Evolutionary conservation across 2,888 invertebrate species (phyloP), one percentile per base, ranked within the genome.

Genomic region (Flexamia atlantica): DNA sequence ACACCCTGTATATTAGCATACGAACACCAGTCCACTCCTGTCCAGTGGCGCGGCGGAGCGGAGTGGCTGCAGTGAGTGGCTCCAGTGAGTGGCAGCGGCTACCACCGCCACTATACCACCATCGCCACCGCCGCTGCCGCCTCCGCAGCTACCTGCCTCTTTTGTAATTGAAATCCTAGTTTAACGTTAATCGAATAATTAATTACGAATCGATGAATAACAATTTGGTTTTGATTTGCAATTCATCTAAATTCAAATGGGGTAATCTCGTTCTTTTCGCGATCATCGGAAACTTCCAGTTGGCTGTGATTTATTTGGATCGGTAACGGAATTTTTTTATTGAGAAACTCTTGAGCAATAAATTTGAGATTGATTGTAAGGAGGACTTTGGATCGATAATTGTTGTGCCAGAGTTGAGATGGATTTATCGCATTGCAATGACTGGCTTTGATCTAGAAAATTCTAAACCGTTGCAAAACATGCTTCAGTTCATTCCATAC

Each of bases 81-180:
- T 4, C 7, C 10, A 9, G 14, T 4, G 7, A 46, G 46, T 12
- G 46, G 46, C n/a, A 46, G 46, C 36, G 32, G 14, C 64, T 64
- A 53, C 53, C 25, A 25, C 70, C 72, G 23, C 50, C 25, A 50
- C 7, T 50, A 4, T 20, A 25, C 70, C 72, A 53, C 50, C 25
- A 50, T 2, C 76, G 7, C 50, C 72, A 42, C 40, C 42, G 7
- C 76, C 50, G 50, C 76, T 30, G 25, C 68, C 68, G 14, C 25
- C 76, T 23, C 50, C 23, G 28, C 17, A 25, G 1, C 46, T 76
- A 23, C 72, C 36, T 53, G 53, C 42, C 36, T 72, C 72, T 50
- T 76, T 76, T 76, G 50, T 76, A 76, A 76, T 76, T 76, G 76
- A 76, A 76, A 76, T 76, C 76, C 46, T 76, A 76, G 76, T 76